phyloP scores from a whole-genome alignment of 2,797 vertebrate species.

The Myiotriccus ornatus region DNA sequence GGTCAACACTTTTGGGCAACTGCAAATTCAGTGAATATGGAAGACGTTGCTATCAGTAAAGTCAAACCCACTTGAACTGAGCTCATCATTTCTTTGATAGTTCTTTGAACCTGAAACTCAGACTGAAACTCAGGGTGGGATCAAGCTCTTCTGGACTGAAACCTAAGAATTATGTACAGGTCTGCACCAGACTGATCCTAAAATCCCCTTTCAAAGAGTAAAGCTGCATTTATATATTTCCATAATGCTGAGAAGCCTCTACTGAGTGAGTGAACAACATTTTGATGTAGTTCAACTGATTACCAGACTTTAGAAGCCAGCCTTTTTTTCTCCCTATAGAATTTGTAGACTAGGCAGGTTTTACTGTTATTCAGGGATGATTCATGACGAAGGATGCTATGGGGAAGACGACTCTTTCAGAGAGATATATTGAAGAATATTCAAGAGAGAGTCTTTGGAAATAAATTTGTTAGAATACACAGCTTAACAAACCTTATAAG shows the following conservation, averaged over 20 bases:
- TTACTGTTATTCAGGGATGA: background rate
- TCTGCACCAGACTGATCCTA: background rate
- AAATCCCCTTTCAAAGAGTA: background rate
- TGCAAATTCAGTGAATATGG: background rate
- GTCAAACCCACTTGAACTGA: background rate
- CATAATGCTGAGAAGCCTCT: background rate
- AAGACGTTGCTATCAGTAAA: background rate
- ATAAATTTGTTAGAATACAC: background rate
- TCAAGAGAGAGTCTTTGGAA: background rate
- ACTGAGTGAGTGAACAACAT: background rate
- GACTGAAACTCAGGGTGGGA: background rate
- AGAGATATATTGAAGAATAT: background rate
- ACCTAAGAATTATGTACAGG: accelerated
- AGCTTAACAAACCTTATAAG: background rate
- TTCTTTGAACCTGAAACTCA: background rate
- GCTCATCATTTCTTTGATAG: background rate
- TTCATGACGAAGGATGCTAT: background rate
- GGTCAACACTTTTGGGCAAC: background rate
- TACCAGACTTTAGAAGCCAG: background rate
- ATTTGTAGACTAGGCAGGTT: background rate
- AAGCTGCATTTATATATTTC: background rate
- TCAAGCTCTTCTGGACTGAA: background rate
- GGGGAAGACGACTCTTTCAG: background rate
- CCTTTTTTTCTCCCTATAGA: background rate
- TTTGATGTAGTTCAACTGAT: background rate